Percentiles rank a stretch among this genome's conserved stretches.
Conservation (phyloP, 2,888 invertebrate species). For the Euclidia mi region DNA sequence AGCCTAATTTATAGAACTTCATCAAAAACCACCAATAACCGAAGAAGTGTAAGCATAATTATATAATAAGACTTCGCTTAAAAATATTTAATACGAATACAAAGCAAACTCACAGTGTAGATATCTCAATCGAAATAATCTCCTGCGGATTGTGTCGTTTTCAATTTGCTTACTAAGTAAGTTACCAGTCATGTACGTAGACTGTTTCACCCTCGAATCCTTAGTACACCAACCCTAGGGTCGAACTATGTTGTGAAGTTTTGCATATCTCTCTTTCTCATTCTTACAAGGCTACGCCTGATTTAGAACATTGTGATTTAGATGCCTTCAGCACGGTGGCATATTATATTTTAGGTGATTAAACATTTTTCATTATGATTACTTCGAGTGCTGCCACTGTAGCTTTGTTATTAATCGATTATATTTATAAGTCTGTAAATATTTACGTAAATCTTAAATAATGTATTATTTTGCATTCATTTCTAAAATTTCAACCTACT, state of each 20-base stretch:
- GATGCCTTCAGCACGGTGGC: constrained; percentile 84
- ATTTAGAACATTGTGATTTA: constrained; percentile 83
- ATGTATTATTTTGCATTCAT: constrained; percentile 20
- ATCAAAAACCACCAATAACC: too few species aligned
- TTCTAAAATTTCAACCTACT: background rate
- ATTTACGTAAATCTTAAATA: constrained; percentile 34
- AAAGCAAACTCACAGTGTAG: too few species aligned
- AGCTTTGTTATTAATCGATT: constrained; percentile 71
- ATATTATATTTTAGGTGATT: constrained; percentile 45
- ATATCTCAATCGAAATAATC: too few species aligned
- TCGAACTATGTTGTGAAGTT: constrained; percentile 80
- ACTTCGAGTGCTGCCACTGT: constrained; percentile 74
- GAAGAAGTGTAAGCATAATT: too few species aligned
- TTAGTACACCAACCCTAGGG: constrained; percentile 41
- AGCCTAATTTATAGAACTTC: too few species aligned
- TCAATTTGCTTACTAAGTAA: too few species aligned
- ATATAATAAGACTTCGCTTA: too few species aligned
- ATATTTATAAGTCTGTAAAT: constrained; percentile 58
- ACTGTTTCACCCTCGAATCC: constrained; percentile 6
- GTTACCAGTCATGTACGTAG: too few species aligned
- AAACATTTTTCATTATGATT: constrained; percentile 45
- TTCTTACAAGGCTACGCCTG: constrained; percentile 78
- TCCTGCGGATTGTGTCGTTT: too few species aligned
- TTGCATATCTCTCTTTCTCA: constrained; percentile 84
- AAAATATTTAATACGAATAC: too few species aligned